Evolutionary conservation across 1,140 invertebrate genomes (phyloP), one percentile per base, ranked within the genome.

Genomic region (Phocides pigmalion): DNA sequence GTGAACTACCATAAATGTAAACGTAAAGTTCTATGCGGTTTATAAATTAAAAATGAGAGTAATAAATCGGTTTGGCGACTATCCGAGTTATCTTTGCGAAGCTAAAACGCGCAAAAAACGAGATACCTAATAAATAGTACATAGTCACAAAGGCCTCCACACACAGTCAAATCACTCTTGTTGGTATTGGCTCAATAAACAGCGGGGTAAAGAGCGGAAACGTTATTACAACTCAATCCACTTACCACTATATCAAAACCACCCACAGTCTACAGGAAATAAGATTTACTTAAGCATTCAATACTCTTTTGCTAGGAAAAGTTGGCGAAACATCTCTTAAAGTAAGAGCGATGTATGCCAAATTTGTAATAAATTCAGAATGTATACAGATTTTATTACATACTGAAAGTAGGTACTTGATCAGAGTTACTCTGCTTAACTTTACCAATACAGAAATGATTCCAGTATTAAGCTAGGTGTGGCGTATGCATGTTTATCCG

Each of bases 121-220:
- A 19, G 39, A 42, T 44, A 15, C 11, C 22, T 47, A 59, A 59
- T 59, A 59, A 59, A 59, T 47, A 51, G 47, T 35, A 74, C 62
- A 71, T 67, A 77, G 71, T 71, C 66, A 75, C 66, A 72, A 53
- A 73, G 72, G 70, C 69, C 53, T 73, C 50, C 63, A 56, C 67
- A 62, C 62, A 64, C 67, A 68, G 66, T 76, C 76, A 76, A 81
- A 72, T 71, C 76, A 72, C 71, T 75, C 72, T 46, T 77, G 76
- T 81, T 81, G 81, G 75, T 76, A 76, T 79, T 80, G 75, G 72
- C 72, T 78, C 61, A 56, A 78, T 74, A 81, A 83, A 81, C 72
- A 79, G 74, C 68, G 66, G 73, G 76, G 75, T 78, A 81, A 82
- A 82, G 72, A 82, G 81, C 81, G 81, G 79, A 84, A 86, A 82